Percentiles rank a stretch among this genome's conserved stretches.
phyloP scores from a whole-genome alignment of 2,888 invertebrate genomes.

The Spialia ferax region DNA sequence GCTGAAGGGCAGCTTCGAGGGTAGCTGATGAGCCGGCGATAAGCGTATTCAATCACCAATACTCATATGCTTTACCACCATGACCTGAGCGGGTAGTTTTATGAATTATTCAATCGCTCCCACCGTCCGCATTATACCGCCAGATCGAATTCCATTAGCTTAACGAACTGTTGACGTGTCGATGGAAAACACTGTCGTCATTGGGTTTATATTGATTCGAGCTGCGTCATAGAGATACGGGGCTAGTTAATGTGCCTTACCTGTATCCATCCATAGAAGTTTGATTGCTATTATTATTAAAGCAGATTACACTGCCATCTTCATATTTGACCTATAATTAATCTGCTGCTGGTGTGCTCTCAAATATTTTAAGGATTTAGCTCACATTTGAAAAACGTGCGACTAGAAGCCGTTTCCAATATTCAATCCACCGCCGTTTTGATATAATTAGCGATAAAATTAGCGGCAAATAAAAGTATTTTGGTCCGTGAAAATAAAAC shows the following conservation, averaged over 20 bases:
- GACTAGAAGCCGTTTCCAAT: too few species aligned
- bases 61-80: background rate
- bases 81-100: constrained; percentile 35
- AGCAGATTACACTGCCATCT: too few species aligned
- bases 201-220: constrained; percentile 32
- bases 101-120: constrained; percentile 49
- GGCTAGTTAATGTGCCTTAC: background rate
- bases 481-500: too few species aligned
- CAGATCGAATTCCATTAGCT: constrained; percentile 41
- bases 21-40: background rate
- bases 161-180: constrained; percentile 44
- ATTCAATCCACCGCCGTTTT: too few species aligned
- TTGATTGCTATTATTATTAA: background rate
- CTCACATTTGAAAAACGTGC: too few species aligned
- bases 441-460: too few species aligned
- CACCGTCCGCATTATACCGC: constrained; percentile 42
- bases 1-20: background rate
- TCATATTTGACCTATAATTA: too few species aligned
- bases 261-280: background rate
- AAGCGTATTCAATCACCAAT: background rate
- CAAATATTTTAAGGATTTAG: too few species aligned
- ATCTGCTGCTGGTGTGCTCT: too few species aligned
- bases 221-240: background rate
- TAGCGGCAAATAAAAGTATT: too few species aligned
- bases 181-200: constrained; percentile 29